A percentile compares a stretch with the other conserved stretches of the same genome.
Conservation (phyloP, 2,888 invertebrate species). For the Drosophila ezoana region DNA sequence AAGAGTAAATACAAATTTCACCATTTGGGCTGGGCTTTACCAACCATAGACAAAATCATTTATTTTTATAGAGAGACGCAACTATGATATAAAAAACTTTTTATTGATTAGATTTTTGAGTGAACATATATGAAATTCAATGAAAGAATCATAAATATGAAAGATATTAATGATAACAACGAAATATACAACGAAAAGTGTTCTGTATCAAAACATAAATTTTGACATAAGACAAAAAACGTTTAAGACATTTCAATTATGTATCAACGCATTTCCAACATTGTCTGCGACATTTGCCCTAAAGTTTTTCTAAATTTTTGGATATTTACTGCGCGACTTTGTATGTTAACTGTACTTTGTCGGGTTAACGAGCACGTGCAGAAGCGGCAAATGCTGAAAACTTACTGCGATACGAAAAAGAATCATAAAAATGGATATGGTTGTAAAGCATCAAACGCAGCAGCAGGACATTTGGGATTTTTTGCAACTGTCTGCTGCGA, state of each 20-base stretch:
- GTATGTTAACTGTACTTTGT: conserved; percentile 62
- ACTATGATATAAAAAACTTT: no score
- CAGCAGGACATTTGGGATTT: conserved; percentile 25
- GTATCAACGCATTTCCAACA: conserved; percentile 6
- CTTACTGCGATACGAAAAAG: conserved; percentile 5
- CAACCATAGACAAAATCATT: no score
- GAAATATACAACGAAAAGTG: neutral
- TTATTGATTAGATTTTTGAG: no score
- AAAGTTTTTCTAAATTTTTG: conserved; percentile 43
- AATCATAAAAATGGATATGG: conserved; percentile 53
- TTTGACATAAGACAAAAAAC: conserved; percentile 1
- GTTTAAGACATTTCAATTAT: neutral
- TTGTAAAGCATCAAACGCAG: conserved; percentile 22
- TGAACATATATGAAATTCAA: no score
- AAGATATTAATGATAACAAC: no score
- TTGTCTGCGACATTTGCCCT: conserved; percentile 18
- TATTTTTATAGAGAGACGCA: no score
- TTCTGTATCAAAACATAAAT: neutral
- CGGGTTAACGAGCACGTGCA: conserved; percentile 59
- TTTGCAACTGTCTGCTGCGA: conserved; percentile 8
- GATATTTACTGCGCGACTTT: conserved; percentile 64
- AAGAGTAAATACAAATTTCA: no score
- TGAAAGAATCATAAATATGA: no score
- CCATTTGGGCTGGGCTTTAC: no score
- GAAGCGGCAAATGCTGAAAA: conserved; percentile 36